Conservation (phyloP, 2,797 vertebrate species). For the Lithobates sylvaticus region DNA sequence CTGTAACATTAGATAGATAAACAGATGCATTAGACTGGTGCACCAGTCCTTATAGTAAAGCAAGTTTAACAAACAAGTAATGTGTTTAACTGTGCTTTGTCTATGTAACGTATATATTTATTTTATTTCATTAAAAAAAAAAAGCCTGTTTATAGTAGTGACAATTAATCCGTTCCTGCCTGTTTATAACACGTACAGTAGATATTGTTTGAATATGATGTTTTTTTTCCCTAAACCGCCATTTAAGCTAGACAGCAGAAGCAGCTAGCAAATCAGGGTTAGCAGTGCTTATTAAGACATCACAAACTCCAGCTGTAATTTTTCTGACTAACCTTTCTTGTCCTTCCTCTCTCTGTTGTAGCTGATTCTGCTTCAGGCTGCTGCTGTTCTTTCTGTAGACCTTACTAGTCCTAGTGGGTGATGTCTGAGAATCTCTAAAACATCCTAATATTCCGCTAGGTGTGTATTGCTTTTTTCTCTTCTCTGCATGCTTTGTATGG, state of each 20-base stretch:
- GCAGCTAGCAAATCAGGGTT: slow-evolving; percentile 28
- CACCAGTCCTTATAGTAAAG: background rate
- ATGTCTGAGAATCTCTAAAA: slow-evolving; percentile 78
- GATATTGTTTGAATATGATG: background rate
- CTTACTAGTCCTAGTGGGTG: slow-evolving; percentile 75
- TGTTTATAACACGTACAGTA: background rate
- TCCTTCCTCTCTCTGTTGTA: slow-evolving; percentile 69
- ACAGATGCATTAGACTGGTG: background rate
- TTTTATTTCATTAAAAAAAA: no score
- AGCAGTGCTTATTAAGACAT: slow-evolving; percentile 30
- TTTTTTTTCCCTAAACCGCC: background rate
- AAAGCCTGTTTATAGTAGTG: no score
- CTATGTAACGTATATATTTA: no score
- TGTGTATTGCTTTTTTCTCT: slow-evolving; percentile 78
- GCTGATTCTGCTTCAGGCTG: slow-evolving; percentile 70
- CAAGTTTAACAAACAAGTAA: background rate
- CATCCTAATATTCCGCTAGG: slow-evolving; percentile 74
- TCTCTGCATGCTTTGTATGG: slow-evolving; percentile 65
- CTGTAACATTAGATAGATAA: background rate
- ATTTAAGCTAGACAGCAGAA: background rate
- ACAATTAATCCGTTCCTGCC: background rate
- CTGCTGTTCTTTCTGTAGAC: slow-evolving; percentile 66
- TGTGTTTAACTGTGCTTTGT: background rate
- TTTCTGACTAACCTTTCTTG: slow-evolving; percentile 68
- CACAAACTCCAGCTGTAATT: slow-evolving; percentile 43